Evolutionary conservation across 2,797 vertebrate genomes (phyloP), one percentile per base, ranked within the genome.

Genomic region (Peromyscus eremicus): DNA sequence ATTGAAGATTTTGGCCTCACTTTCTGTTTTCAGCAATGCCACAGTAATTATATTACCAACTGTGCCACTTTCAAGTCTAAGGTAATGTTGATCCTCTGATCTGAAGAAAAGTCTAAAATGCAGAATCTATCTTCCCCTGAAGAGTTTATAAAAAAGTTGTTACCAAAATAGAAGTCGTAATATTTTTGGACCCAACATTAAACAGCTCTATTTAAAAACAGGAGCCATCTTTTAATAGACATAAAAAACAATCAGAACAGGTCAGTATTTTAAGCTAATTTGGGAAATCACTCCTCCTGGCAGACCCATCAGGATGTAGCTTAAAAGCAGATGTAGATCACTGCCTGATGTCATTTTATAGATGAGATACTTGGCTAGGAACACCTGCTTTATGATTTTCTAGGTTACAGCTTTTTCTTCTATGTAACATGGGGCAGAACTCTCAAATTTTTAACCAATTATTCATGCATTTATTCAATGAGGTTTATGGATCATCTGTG

Each of bases 331-430:
- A 94, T 84, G 87, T 9, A 76, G 75, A 60, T 43, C 49, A n/a
- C 1, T 8, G 6, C 71, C 60, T 92, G 34, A 75, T 94, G 68
- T 73, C 70, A 89, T 89, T 85, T 97, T 94, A 93, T 62, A 52
- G 90, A 92, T 93, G 80, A 89, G 79, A 68, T 34, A 49, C 46
- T 89, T 32, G 23, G 68, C 55, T 91, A 62, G 40, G 37, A 95
- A 93, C 92, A 97, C 87, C 83, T 94, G 60, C 32, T 66, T 80
- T 81, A 92, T 81, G 25, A 92, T 84, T 92, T 92, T 88, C 64
- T 52, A 93, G 76, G 37, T 55, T 92, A 85, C n/a, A 91, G 60
- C 17, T 76, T 57, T 94, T 29, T 64, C 77, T 70, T 95, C 21
- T 66, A 7, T 37, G 32, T 2, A 52, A 37, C 29, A 77, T 17